Conservation (phyloP, 2,113 vertebrate genomes). For the Pygoscelis adeliae region DNA sequence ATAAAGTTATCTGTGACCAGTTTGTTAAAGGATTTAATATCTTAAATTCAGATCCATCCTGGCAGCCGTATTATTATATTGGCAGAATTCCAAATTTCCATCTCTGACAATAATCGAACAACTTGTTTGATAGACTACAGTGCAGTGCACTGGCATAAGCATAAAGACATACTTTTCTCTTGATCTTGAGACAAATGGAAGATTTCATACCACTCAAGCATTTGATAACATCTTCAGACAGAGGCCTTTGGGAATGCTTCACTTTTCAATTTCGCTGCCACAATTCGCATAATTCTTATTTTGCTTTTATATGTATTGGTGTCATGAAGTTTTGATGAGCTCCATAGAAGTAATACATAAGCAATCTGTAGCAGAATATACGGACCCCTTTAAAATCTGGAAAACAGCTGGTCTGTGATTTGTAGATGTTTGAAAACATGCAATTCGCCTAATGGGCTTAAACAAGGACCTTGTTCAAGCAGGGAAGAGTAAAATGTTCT, state of each 20-base stretch:
- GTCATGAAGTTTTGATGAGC: neutral
- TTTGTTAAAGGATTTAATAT: neutral
- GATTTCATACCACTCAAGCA: neutral
- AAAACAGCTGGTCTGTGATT: neutral
- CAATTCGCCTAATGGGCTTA: neutral
- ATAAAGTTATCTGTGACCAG: neutral
- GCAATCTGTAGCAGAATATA: neutral
- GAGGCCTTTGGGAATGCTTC: neutral
- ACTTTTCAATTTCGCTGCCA: neutral
- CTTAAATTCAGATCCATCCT: neutral
- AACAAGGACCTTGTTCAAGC: neutral
- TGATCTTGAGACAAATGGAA: neutral
- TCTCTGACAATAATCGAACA: neutral
- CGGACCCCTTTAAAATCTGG: neutral
- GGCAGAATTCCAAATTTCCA: neutral
- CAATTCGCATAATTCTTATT: neutral
- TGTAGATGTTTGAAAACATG: neutral
- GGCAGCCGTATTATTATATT: neutral
- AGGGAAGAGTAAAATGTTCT: neutral
- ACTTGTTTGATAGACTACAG: constrained; percentile 1
- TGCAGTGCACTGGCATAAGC: neutral
- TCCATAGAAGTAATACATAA: neutral
- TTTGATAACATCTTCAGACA: neutral
- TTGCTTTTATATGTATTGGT: neutral
- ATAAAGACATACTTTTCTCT: neutral